Evolutionary conservation across 2,797 vertebrate species (phyloP), one percentile per base, ranked within the genome.

Genomic region (Enteromius paludinosus): DNA sequence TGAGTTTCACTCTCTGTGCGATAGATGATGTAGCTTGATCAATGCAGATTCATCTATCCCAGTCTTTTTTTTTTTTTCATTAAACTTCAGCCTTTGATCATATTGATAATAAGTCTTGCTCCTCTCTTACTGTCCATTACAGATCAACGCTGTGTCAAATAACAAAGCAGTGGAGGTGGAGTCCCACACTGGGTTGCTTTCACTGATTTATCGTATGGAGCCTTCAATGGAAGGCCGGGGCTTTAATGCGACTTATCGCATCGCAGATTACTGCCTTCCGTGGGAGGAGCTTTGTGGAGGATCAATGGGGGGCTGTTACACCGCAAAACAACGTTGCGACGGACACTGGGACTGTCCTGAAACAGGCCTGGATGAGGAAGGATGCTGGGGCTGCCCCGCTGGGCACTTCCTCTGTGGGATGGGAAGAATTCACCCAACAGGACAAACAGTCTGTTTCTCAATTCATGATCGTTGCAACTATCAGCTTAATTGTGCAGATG

Each of bases 191-290:
- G 96, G 96, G 30, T 90, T 95, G 56, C 91, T 96, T 11, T 94
- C 95, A 0, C 77, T 97, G 83, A 87, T 88, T 0, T 97, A 96
- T 54, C 91, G 88, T 77, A 93, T 92, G 1, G 87, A 87, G 9
- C 85, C 91, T 0, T 90, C 89, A 80, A 93, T 92, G 0, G 87
- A 88, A 33, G 93, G 93, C 5, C 90, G 88, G 0, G 96, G 96
- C 20, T 98, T 98, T 86, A 97, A 97, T 0, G 97, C 96, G 38
- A 97, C 96, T 0, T 98, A 97, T 90, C 96, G 96, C 0, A 96
- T 97, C 0, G 92, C 92, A 0, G 96, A 94, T 72, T 98, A 97
- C 92, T 97, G 97, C 78, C 93, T 96, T 3, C 96, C 97, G 0
- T 96, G 96, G 96, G 96, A 97, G 79, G 93, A 92, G 11, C 95